A percentile compares a stretch with the other conserved stretches of the same genome.
Evolutionary conservation across 2,113 vertebrate genomes (phyloP).

Genomic region (Andinoacara biseriatus): DNA sequence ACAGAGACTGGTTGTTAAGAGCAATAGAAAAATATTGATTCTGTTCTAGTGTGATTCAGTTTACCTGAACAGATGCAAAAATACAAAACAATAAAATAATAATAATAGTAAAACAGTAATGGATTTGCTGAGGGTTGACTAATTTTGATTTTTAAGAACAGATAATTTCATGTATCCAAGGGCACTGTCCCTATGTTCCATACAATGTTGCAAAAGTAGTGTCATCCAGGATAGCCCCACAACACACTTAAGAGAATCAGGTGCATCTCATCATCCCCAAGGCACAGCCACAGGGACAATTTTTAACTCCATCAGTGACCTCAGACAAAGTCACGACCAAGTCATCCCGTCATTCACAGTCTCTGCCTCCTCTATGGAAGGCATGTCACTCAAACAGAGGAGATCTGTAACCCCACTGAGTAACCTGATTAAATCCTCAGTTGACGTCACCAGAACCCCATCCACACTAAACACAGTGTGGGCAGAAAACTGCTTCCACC

Average conservation of each 20-base stretch:
- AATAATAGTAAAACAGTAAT: neutral
- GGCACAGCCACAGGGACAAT: neutral
- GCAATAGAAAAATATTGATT: conserved; percentile 22
- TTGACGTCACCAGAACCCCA: neutral
- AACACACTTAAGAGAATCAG: neutral
- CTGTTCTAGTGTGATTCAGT: conserved; percentile 23
- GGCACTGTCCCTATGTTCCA: neutral
- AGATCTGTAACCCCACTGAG: neutral
- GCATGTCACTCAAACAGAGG: neutral
- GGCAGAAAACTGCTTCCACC: neutral
- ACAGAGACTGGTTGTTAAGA: conserved; percentile 1
- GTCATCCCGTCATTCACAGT: neutral
- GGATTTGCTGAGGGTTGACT: neutral
- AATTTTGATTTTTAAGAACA: neutral
- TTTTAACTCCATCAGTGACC: neutral
- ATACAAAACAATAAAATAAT: neutral
- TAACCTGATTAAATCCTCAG: neutral
- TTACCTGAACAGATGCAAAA: conserved; percentile 12
- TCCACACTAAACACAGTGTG: neutral
- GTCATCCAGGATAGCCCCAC: neutral
- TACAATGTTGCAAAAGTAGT: neutral
- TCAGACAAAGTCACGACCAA: neutral
- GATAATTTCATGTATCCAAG: neutral
- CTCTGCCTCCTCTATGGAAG: neutral
- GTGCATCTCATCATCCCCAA: neutral